A percentile compares a stretch with the other conserved stretches of the same genome.
Conservation (phyloP, 2,797 vertebrate species). For the Aselliscus stoliczkanus region DNA sequence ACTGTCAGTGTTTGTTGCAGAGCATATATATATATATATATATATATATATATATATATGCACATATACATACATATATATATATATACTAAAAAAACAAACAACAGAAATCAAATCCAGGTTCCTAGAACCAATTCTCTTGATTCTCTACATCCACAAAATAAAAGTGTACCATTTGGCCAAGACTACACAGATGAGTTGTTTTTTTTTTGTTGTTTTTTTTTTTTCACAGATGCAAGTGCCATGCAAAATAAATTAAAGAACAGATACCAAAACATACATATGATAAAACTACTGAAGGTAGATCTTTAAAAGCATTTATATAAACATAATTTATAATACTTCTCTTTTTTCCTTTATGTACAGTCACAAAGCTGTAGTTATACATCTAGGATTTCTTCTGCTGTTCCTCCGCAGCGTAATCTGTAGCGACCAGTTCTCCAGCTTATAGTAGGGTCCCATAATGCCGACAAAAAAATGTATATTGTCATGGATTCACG, state of each 20-base stretch:
- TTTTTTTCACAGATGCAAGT: slow-evolving; percentile 82
- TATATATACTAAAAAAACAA: slow-evolving; percentile 53
- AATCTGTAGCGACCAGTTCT: slow-evolving; percentile 95
- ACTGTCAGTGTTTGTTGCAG: slow-evolving; percentile 80
- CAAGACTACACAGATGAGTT: slow-evolving; percentile 79
- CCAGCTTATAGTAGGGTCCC: slow-evolving; percentile 99
- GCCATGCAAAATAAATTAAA: slow-evolving; percentile 91
- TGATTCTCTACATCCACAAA: slow-evolving; percentile 75
- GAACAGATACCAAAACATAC: slow-evolving; percentile 85
- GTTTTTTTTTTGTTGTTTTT: slow-evolving; percentile 22
- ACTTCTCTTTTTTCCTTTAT: slow-evolving; percentile 79
- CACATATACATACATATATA: not conserved
- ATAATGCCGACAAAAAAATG: slow-evolving; percentile 96
- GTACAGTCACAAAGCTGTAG: slow-evolving; percentile 77
- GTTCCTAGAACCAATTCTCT: slow-evolving; percentile 77
- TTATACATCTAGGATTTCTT: slow-evolving; percentile 97
- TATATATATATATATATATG: not conserved
- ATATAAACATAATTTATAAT: slow-evolving; percentile 85
- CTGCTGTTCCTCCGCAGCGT: slow-evolving; percentile 96
- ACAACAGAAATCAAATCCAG: slow-evolving; percentile 52
- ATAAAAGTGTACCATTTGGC: slow-evolving; percentile 80
- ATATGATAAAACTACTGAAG: slow-evolving; percentile 85
- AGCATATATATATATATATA: slow-evolving; percentile 49
- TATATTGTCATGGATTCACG: slow-evolving; percentile 98
- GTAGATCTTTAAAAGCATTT: slow-evolving; percentile 83